These are phyloP conservation scores for Criorhina ranunculi DNA, from an alignment of 2,888 invertebrate species.

Conservation along the genomic window DNA sequence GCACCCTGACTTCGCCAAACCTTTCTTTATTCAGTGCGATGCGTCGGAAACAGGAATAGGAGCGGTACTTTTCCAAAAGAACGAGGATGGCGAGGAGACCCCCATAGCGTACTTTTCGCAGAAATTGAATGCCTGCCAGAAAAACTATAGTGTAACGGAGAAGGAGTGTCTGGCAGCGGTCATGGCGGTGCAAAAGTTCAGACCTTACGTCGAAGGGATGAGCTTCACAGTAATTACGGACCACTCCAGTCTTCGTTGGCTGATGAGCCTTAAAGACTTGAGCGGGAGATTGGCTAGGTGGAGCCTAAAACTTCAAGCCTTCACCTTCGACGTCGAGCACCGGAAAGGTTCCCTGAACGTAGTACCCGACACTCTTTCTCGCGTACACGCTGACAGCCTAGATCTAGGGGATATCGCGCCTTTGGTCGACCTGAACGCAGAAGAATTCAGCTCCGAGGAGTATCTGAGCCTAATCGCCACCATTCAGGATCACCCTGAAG, in stretches of 20 bases:
- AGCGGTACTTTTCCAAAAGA: too few relatives aligned
- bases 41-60: not conserved
- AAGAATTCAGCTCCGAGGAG: too few relatives aligned
- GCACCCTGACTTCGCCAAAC: constrained; percentile 9
- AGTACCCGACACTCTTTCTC: too few relatives aligned
- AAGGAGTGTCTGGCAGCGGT: not conserved
- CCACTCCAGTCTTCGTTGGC: constrained; percentile 24
- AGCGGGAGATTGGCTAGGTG: constrained; percentile 78
- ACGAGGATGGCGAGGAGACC: not conserved
- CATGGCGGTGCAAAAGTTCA: constrained; percentile 32
- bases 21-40: constrained; percentile 63
- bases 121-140: constrained; percentile 53
- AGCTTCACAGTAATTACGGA: not conserved
- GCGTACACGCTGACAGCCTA: too few relatives aligned
- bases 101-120: constrained; percentile 49
- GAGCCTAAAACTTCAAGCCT: constrained; percentile 69
- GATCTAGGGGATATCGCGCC: too few relatives aligned
- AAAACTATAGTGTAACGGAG: constrained; percentile 18
- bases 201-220: constrained; percentile 56
- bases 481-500: too few relatives aligned
- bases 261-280: constrained; percentile 74
- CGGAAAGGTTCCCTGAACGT: too few relatives aligned
- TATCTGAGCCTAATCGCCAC: too few relatives aligned
- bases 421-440: too few relatives aligned
- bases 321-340: too few relatives aligned